Base-by-base conservation (phyloP, 2,797 vertebrate genomes). In the Kryptopterus vitreolus region DNA sequence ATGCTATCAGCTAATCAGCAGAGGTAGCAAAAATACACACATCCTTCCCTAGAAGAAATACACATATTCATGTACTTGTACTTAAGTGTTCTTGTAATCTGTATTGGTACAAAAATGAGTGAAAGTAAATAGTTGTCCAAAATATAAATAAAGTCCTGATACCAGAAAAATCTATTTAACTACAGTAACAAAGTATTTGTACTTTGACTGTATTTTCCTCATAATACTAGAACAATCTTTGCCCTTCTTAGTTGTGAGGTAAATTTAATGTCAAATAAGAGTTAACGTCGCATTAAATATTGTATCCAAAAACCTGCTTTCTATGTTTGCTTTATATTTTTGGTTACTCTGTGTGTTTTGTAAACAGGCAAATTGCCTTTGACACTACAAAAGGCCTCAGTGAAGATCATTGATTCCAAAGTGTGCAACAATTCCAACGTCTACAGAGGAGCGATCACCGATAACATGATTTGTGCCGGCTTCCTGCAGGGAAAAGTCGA, bases 391-490 rank as follows among this genome's bases (percentile, higher is more conserved):
- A 95, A 94, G 76, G 97, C 98, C 0, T 92, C 94, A 0, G 96
- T 99, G 77, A 93, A 93, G 84, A 92, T 99, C 86, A 95, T 98
- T 0, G 96, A 99, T 85, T 95, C 96, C 74, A 92, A 92, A 26
- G 91, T 90, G 3, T 99, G 98, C 88, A 94, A 95, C 2, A 90
- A 91, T 2, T 93, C 96, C 0, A 92, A 90, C 0, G 93, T 96
- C 69, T 98, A 98, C 92, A 94, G 94, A 89, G 95, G 96, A 52
- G 92, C 92, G 0, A 88, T 99, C 76, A 96, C 95, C 0, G 90
- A 92, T 48, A 92, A 89, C 80, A 99, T 99, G 97, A 93, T 99
- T 88, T 99, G 98, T 0, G 98, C 97, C 0, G 98, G 97, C 62
- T 98, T 97, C 88, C 92, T 98, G 86, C 95, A 96, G 87, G 97